A percentile compares a stretch with the other conserved stretches of the same genome.
Conservation (phyloP, 2,113 vertebrate species). For the Mirza zaza region DNA sequence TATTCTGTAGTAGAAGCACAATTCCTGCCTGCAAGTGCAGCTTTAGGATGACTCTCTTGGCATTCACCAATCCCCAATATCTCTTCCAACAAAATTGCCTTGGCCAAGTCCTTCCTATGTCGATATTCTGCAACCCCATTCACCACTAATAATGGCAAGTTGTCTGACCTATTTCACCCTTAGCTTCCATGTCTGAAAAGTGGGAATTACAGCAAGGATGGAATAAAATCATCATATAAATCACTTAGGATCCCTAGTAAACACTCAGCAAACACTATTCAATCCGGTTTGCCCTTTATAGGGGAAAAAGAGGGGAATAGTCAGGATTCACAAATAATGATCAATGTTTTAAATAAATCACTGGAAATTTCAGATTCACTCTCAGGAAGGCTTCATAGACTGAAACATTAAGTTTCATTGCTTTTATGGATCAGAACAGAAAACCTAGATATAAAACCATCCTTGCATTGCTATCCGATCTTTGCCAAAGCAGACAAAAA, state of each 20-base stretch:
- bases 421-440: not conserved
- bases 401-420: slow-evolving; percentile 24
- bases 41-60: not conserved
- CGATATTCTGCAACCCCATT: rapidly evolving
- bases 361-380: not conserved
- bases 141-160: not conserved
- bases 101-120: not conserved
- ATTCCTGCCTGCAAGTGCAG: not conserved
- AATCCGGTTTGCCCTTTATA: not conserved
- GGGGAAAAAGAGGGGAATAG: not conserved
- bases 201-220: not conserved
- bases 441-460: no score
- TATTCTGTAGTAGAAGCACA: not conserved
- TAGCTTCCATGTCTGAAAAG: not conserved
- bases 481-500: no score
- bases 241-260: not conserved
- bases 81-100: not conserved
- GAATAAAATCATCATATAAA: not conserved
- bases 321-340: not conserved
- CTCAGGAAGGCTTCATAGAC: not conserved
- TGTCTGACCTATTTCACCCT: not conserved
- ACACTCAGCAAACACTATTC: not conserved
- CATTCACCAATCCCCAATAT: not conserved
- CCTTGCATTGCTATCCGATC: no score
- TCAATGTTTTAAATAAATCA: not conserved